Evolutionary conservation across 2,113 vertebrate genomes (phyloP), one percentile per base, ranked within the genome.

Genomic region (Chamaea fasciata): DNA sequence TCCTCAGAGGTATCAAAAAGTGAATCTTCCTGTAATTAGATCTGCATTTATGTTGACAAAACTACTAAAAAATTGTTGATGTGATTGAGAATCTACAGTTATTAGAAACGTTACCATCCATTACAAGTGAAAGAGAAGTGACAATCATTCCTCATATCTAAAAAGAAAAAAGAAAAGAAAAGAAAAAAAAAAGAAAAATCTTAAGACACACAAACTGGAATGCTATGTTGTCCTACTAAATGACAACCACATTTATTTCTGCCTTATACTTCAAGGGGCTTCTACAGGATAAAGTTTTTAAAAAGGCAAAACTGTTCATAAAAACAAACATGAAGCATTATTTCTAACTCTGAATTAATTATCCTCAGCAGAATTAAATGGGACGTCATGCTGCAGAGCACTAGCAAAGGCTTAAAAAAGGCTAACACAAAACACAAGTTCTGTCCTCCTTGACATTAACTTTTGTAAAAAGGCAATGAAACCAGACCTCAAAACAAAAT

Each of bases 71-170:
- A 57, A 6, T 0, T 0, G 24, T 35, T 81, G 24, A 69, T 27
- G 26, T 37, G 46, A 47, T 10, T 37, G 46, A 56, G 70, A 88
- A 52, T 11, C 24, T 75, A 44, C 18, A 18, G 10, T 56, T 82
- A 56, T 1, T n/a, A 69, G 63, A 90, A 91, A 87, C 0, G 0
- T 35, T 64, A 37, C 23, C 7, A 13, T 30, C 23, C n/a, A 12
- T 14, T 57, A 46, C n/a, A 94, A 71, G 39, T 21, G 28, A n/a
- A 62, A 68, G 35, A 53, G 9, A 21, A 87, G 13, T 19, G 30
- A 46, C 19, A 63, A 50, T 53, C 21, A 33, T 50, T 87, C 26
- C 14, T 52, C 24, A 1, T 19, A 33, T 24, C 57, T 76, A 21
- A 78, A n/a, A n/a, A n/a, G n/a, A n/a, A n/a, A n/a, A n/a, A n/a